Base-by-base conservation (phyloP, 1,140 invertebrate species). In the Tachypleus tridentatus region DNA sequence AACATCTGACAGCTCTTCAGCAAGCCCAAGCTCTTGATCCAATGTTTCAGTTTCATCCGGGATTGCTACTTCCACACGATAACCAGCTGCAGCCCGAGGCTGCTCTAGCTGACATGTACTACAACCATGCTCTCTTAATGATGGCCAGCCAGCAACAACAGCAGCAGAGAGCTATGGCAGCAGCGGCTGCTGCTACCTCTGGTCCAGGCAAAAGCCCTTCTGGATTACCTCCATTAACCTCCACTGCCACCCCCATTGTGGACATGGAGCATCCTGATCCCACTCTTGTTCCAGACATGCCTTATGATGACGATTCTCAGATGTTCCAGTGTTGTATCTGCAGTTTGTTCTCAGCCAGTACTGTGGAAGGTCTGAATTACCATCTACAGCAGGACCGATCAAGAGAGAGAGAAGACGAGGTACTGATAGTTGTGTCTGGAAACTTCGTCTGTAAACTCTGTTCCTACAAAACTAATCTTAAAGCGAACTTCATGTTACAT, bases 401-500 rank as follows among this genome's bases (percentile, higher is more conserved):
- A 51, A 88, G 91, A 73, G 84, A 87, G 56, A 82, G 88, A 58
- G 88, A 92, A 71, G 88, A 92, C 68, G 92, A 97, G 75, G 93
- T 98, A 70, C 85, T 94, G 48, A 86, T 92, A 9, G 82, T 94
- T 4, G 86, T 91, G 57, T 89, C 88, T 52, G 94, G 93, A 50
- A 91, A 93, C 72, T 98, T 97, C 78, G 88, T 97, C 66, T 99
- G 97, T 78, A 94, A 96, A 78, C 81, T 99, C 29, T 99, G 97
- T 81, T 93, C 91, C 63, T 99, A 99, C 79, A 98, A 97, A 76
- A 99, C 97, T 2, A 97, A 96, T 76, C 81, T 99, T 49, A 99
- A 99, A 76, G 97, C 97, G 6, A 99, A 99, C 79, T 99, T 99
- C 80, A 96, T 99, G 78, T 83, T 99, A 47, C 97, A 99, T 76